These are phyloP conservation scores for Molossus alvarezi DNA, from an alignment of 2,797 vertebrate species.

Conservation along the genomic window DNA sequence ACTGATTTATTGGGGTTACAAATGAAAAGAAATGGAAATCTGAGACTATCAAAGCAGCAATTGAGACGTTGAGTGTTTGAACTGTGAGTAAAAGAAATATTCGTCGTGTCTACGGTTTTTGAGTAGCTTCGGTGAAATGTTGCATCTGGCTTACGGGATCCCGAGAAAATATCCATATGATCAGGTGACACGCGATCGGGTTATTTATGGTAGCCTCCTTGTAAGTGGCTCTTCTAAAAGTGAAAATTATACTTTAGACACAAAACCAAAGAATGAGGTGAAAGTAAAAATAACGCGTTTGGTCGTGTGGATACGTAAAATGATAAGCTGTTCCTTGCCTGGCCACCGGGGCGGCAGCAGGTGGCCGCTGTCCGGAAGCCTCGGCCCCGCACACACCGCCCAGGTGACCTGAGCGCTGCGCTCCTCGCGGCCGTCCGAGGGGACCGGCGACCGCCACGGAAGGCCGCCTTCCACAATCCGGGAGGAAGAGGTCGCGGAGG, in stretches of 20 bases:
- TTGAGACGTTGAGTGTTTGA: not conserved
- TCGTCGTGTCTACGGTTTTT: not conserved
- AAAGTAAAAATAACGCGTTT: not conserved
- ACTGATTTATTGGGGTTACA: not conserved
- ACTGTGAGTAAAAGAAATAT: constrained; percentile 39
- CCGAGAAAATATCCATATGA: not conserved
- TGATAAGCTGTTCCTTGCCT: not conserved
- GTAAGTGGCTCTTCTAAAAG: not conserved
- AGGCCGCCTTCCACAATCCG: not conserved
- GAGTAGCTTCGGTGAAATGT: not conserved
- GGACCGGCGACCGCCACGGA: too few species aligned
- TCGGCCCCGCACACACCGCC: not conserved
- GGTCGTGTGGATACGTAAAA: not conserved
- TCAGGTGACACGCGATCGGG: not conserved
- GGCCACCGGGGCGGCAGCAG: rapidly evolving
- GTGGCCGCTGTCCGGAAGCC: too few species aligned
- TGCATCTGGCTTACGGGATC: not conserved
- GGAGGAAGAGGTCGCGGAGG: not conserved
- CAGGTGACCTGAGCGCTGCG: too few species aligned
- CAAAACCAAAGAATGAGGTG: not conserved
- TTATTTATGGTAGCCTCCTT: not conserved
- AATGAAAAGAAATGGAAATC: constrained; percentile 5
- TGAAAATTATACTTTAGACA: not conserved
- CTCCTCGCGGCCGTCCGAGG: too few species aligned
- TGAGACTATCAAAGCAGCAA: constrained; percentile 40